Evolutionary conservation across 2,113 vertebrate genomes (phyloP).

Genomic region (Laticauda laticaudata): DNA sequence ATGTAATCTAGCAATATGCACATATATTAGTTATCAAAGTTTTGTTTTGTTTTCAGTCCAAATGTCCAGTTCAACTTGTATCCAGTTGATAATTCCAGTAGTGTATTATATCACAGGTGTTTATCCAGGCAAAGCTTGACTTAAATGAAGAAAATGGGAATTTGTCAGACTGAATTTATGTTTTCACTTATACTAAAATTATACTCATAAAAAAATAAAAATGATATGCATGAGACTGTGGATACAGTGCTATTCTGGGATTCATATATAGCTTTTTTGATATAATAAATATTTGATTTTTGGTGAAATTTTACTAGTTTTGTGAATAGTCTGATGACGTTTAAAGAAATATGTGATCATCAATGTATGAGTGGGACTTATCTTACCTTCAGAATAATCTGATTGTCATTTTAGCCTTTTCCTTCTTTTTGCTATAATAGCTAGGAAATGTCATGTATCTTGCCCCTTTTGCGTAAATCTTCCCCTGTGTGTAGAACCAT

Average conservation of each 20-base stretch:
- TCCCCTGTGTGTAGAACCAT: neutral
- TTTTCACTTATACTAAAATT: neutral
- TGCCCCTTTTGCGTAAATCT: neutral
- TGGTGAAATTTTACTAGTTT: neutral
- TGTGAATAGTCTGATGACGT: neutral
- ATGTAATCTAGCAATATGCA: neutral
- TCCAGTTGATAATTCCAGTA: neutral
- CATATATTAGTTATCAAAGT: neutral
- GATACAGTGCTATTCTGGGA: neutral
- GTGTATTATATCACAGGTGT: neutral
- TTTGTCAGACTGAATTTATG: neutral
- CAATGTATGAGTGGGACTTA: neutral
- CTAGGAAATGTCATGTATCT: neutral
- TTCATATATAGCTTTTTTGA: neutral
- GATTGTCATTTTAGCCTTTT: neutral
- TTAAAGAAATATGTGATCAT: neutral
- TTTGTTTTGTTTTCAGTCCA: neutral
- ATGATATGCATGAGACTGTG: neutral
- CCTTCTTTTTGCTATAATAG: neutral
- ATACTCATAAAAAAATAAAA: neutral
- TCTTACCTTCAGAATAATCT: neutral
- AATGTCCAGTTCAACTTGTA: neutral
- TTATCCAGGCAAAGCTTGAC: neutral
- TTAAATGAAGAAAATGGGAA: neutral
- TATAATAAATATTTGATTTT: neutral